phyloP scores from a whole-genome alignment of 2,888 invertebrate species.

The Brachycybe producta region DNA sequence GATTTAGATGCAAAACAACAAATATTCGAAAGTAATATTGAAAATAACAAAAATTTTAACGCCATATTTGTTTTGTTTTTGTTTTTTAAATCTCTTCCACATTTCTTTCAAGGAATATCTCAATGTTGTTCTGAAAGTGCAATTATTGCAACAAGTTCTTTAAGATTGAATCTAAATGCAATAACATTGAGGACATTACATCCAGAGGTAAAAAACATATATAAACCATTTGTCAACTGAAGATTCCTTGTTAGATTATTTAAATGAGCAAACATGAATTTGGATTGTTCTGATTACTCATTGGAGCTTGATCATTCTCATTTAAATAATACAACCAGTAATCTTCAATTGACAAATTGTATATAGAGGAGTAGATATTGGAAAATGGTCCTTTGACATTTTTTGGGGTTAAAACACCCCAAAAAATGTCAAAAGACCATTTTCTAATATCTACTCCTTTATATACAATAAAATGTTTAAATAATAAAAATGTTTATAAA shows the following conservation, averaged over 20 bases:
- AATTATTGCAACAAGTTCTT: slow-evolving; percentile 33
- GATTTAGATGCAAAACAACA: slow-evolving; percentile 35
- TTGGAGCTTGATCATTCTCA: too few relatives aligned
- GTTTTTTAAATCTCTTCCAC: not conserved
- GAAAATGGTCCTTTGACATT: too few relatives aligned
- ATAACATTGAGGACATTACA: slow-evolving; percentile 28
- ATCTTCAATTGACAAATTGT: too few relatives aligned
- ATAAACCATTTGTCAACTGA: too few relatives aligned
- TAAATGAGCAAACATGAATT: not conserved
- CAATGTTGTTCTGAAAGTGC: slow-evolving; percentile 29
- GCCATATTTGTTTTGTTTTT: not conserved
- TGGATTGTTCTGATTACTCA: not conserved
- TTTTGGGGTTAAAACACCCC: too few relatives aligned
- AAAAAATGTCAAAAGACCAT: too few relatives aligned
- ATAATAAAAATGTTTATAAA: too few relatives aligned
- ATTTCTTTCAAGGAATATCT: slow-evolving; percentile 22
- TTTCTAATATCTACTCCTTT: slow-evolving; percentile 1
- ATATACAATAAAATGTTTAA: too few relatives aligned
- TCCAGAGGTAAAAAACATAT: slow-evolving; percentile 29
- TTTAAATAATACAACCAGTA: too few relatives aligned
- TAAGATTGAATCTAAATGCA: slow-evolving; percentile 30
- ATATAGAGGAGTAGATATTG: slow-evolving; percentile 2
- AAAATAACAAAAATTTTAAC: not conserved
- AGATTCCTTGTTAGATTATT: too few relatives aligned
- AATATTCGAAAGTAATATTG: slow-evolving; percentile 32